Conservation (phyloP, 2,888 invertebrate genomes). For the Pogonocherus hispidulus region DNA sequence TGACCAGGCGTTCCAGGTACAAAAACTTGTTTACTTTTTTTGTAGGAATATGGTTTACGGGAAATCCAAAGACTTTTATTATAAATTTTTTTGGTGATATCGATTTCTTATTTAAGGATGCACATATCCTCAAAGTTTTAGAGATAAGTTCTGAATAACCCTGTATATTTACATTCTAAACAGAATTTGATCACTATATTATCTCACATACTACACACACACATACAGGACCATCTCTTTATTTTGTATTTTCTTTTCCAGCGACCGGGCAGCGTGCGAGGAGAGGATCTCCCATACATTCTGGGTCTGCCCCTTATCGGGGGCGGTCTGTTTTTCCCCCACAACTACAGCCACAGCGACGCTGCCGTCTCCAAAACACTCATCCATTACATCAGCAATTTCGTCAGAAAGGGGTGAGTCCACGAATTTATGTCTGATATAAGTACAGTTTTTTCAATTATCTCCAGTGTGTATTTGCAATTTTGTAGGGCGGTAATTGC, state of each 20-base stretch:
- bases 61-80: too few relatives aligned
- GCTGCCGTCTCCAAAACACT: constrained; percentile 83
- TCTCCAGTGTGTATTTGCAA: not conserved
- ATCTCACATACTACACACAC: too few relatives aligned
- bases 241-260: constrained; percentile 64
- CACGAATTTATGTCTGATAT: constrained; percentile 5
- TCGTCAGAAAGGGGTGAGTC: constrained; percentile 87
- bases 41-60: too few relatives aligned
- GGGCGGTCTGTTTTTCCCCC: constrained; percentile 76
- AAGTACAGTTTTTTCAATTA: constrained; percentile 2
- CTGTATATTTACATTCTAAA: too few relatives aligned
- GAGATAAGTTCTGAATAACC: too few relatives aligned
- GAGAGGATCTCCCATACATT: constrained; percentile 89
- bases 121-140: too few relatives aligned
- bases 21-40: too few relatives aligned
- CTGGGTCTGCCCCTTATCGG: constrained; percentile 83
- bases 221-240: too few relatives aligned
- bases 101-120: too few relatives aligned
- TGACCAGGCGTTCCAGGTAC: too few relatives aligned
- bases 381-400: constrained; percentile 89
- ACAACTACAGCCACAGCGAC: constrained; percentile 86
- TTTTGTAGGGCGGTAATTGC: not conserved
- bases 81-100: too few relatives aligned
- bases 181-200: too few relatives aligned
- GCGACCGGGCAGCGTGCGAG: constrained; percentile 86